Base-by-base conservation (phyloP, 2,113 vertebrate genomes). In the Euleptes europaea region DNA sequence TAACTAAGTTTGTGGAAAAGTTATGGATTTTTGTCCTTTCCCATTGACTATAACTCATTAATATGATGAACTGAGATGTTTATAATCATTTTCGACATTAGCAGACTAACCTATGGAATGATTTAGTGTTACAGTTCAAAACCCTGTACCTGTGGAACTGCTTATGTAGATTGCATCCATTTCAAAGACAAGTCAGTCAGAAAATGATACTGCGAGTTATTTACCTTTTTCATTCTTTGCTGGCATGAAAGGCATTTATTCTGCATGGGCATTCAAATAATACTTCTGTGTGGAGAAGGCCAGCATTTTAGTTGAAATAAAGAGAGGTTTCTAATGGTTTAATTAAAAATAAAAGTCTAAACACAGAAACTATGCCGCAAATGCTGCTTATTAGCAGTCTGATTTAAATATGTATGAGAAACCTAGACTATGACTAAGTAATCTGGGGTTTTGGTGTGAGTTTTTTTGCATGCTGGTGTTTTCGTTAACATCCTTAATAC, bases 1-100 rank as follows among this genome's bases (percentile, higher is more conserved):
- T 96, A 96, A 96, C 96, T 96, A 96, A 97, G 96, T 97, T 96
- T 97, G 95, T 95, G 96, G 94, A 93, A 96, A 97, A 97, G 96
- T 97, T 97, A 95, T 93, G 90, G 95, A 95, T 94, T 96, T 96
- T 96, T 95, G 93, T 96, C 95, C 94, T 95, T 96, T 95, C 94
- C 95, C 92, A 88, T 94, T 91, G 95, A 94, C 94, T 95, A 91
- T 95, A 93, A 94, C 95, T 96, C 95, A 97, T 97, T 96, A 97
- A 96, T 94, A 88, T 65, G 76, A 88, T 31, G 94, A 95, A 95
- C 89, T 28, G 93, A 90, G 87, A 89, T 96, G 93, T 95, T 97
- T 95, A 96, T 94, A 93, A 90, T 89, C 73, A 93, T 92, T 94
- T 92, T 57, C 86, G 77, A 84, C 88, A 92, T 96, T 92, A 94